Percentiles rank a stretch among this genome's conserved stretches.
Conservation (phyloP, 2,797 vertebrate genomes). For the Premnoplex brunnescens region DNA sequence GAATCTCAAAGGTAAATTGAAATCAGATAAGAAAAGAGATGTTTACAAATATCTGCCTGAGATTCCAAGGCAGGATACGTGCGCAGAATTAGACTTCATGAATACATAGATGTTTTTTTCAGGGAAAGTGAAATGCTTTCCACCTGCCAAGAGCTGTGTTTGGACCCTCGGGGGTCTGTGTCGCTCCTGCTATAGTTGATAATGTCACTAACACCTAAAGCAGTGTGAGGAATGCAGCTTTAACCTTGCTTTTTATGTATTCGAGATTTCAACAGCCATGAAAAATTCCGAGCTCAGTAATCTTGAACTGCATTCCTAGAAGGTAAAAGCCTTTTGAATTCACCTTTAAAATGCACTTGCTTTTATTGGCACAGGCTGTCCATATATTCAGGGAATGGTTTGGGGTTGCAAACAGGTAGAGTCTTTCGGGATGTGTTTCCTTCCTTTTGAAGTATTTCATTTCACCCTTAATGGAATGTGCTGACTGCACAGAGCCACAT, state of each 20-base stretch:
- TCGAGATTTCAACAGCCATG: background rate
- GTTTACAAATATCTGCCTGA: constrained; percentile 6
- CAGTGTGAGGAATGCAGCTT: background rate
- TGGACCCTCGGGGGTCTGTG: background rate
- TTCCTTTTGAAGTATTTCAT: constrained; percentile 9
- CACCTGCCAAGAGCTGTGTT: constrained; percentile 25
- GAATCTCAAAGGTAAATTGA: constrained; percentile 7
- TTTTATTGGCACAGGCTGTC: background rate
- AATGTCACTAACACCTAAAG: constrained; percentile 48
- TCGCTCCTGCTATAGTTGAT: constrained; percentile 31
- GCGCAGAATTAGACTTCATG: background rate
- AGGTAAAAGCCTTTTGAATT: constrained; percentile 25
- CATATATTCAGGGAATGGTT: background rate
- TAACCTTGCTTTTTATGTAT: constrained; percentile 37
- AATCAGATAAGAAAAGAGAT: constrained; percentile 18
- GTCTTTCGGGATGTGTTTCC: background rate
- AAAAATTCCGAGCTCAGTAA: background rate
- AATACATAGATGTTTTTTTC: background rate
- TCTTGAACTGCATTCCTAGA: constrained; percentile 39
- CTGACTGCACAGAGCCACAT: constrained; percentile 5
- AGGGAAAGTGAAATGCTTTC: background rate
- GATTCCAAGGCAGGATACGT: background rate
- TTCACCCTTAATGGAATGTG: background rate
- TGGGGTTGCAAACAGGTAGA: constrained; percentile 30
- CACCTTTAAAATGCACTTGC: background rate